phyloP scores from a whole-genome alignment of 2,113 vertebrate genomes.

The Xenopus tropicalis region DNA sequence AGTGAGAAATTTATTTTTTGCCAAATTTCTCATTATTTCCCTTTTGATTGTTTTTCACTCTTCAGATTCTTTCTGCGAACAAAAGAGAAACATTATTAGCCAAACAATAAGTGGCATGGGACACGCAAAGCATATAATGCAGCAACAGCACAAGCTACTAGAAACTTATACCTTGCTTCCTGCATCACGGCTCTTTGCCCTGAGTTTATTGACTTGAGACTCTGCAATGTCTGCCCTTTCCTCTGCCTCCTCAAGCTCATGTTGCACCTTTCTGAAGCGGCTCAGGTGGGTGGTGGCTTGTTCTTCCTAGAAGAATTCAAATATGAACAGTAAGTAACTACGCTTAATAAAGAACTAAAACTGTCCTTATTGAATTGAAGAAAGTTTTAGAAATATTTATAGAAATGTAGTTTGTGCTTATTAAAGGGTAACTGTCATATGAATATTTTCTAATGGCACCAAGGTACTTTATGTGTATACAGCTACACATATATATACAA shows the following conservation, averaged over 20 bases:
- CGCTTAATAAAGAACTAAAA: background rate
- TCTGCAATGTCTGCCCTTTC: slow-evolving; percentile 74
- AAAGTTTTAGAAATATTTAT: too few relatives aligned
- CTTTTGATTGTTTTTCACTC: background rate
- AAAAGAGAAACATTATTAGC: background rate
- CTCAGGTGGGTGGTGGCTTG: slow-evolving; percentile 67
- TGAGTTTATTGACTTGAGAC: slow-evolving; percentile 72
- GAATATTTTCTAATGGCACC: too few relatives aligned
- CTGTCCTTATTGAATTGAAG: background rate
- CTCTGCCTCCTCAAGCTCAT: slow-evolving; percentile 71
- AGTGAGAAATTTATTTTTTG: too few relatives aligned
- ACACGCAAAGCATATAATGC: background rate
- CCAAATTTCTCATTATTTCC: too few relatives aligned
- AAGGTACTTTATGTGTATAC: too few relatives aligned
- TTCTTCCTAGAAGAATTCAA: slow-evolving; percentile 60
- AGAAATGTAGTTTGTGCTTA: too few relatives aligned
- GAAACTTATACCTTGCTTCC: slow-evolving; percentile 54
- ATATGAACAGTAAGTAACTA: background rate
- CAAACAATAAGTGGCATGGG: too few relatives aligned
- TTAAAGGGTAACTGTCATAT: too few relatives aligned
- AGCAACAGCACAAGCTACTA: background rate
- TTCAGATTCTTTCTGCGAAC: slow-evolving; percentile 22
- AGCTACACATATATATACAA: too few relatives aligned
- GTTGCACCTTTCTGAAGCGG: slow-evolving; percentile 71
- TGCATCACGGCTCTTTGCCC: slow-evolving; percentile 59